A percentile compares a stretch with the other conserved stretches of the same genome.
phyloP scores from a whole-genome alignment of 1,140 invertebrate species.

The Leguminivora glycinivorella region DNA sequence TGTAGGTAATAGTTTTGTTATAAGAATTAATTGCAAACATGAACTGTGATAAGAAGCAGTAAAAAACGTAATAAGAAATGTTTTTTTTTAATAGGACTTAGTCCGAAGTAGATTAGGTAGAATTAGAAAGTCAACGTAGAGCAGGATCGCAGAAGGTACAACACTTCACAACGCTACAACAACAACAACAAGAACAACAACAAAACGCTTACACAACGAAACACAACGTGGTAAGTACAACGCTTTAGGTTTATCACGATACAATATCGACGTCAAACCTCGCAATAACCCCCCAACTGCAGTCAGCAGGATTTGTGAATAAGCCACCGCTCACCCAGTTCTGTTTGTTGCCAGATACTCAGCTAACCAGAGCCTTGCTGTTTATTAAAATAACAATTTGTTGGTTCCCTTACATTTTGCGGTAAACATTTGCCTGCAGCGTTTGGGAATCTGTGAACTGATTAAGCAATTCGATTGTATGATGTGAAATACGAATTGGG shows the following conservation, averaged over 20 bases:
- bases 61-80: no score
- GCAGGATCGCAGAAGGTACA: no score
- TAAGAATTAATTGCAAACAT: no score
- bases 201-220: no score
- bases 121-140: no score
- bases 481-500: not conserved
- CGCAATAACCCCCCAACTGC: conserved; percentile 38
- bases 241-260: conserved; percentile 31
- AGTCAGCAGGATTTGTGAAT: conserved; percentile 63
- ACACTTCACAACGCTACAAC: no score
- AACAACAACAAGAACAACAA: no score
- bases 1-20: no score
- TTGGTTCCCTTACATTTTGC: conserved; percentile 28
- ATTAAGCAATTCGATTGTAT: not conserved
- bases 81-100: no score
- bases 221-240: no score
- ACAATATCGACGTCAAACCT: conserved; percentile 30
- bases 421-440: not conserved
- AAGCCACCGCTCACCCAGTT: conserved; percentile 57
- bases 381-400: conserved; percentile 46
- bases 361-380: conserved; percentile 44
- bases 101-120: no score
- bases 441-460: not conserved
- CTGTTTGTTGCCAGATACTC: conserved; percentile 58
- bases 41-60: no score